Evolutionary conservation across 2,113 vertebrate species (phyloP).

Genomic region (Cyprinodon brontotheroides): DNA sequence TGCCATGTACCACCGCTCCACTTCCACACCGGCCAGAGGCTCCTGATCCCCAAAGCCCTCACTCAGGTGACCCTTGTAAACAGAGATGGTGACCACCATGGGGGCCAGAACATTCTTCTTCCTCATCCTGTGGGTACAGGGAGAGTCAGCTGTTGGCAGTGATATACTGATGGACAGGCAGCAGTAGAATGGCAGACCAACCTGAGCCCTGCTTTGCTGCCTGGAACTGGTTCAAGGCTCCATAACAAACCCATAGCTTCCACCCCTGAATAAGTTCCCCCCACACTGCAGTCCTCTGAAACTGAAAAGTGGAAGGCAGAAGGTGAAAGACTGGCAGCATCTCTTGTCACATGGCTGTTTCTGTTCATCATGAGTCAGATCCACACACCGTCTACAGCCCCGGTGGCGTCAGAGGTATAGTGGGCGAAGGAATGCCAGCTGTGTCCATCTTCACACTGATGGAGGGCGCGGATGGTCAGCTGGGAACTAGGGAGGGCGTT

Average conservation of each 20-base stretch:
- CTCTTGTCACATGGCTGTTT: neutral
- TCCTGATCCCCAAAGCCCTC: constrained; percentile 55
- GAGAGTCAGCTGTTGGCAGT: neutral
- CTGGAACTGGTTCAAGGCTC: constrained; percentile 78
- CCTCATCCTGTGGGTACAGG: constrained; percentile 61
- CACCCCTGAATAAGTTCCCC: constrained; percentile 75
- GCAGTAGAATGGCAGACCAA: constrained; percentile 10
- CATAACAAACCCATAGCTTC: constrained; percentile 80
- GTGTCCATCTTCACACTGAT: constrained; percentile 65
- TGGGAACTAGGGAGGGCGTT: constrained; percentile 32
- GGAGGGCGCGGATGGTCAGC: constrained; percentile 62
- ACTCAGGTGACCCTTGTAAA: constrained; percentile 65
- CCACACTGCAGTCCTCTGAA: constrained; percentile 65
- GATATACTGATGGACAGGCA: neutral
- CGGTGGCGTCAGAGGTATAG: constrained; percentile 51
- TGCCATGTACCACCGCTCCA: constrained; percentile 76
- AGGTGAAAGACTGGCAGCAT: neutral
- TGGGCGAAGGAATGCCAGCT: constrained; percentile 75
- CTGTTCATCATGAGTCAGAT: neutral
- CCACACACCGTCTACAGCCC: constrained; percentile 59
- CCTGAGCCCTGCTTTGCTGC: constrained; percentile 75
- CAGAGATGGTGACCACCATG: constrained; percentile 66
- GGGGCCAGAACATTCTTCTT: constrained; percentile 69
- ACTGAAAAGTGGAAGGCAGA: constrained; percentile 41
- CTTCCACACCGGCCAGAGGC: constrained; percentile 50